Evolutionary conservation across 2,797 vertebrate genomes (phyloP), one percentile per base, ranked within the genome.

Genomic region (Halcyon chelicuti): DNA sequence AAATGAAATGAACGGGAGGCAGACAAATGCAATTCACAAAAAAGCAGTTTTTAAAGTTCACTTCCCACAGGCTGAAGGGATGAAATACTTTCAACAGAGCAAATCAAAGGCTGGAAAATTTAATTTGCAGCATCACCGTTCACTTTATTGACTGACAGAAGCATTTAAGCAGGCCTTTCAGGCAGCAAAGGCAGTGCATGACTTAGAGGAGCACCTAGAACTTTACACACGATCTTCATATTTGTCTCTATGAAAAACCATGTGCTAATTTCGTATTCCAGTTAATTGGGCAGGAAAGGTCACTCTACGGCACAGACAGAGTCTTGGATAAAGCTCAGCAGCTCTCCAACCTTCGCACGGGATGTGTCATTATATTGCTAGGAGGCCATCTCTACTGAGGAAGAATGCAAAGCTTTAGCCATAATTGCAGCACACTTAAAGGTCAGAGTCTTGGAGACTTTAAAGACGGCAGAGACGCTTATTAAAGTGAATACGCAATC

Each of bases 371-470:
- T 96, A 91, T 66, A 97, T 88, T 94, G 98, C 97, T 97, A 96
- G 97, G 98, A 97, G 94, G 97, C 91, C 96, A 77, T 60, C 95
- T 96, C 95, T 75, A 54, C 95, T 91, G 83, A 96, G 39, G 35
- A 97, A 96, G 98, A 98, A 98, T 91, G 97, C 76, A 77, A 88
- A 96, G 94, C 92, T 54, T 93, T 49, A 52, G 71, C 88, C 91
- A 35, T 98, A 98, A 98, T 94, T 98, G 97, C 76, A 78, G 95
- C 93, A 67, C 61, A 39, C 93, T 91, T 92, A 98, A 98, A 98
- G 98, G 98, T 98, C 98, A 98, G 66, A 96, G 93, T 91, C 84
- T 92, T 96, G 31, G 57, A 86, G 97, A 87, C 96, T 95, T 94
- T 93, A 44, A 70, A 72, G 79, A 78, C 58, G 58, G 89, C 76